Percentiles rank a stretch among this genome's conserved stretches.
These are phyloP conservation scores for Entomyzon cyanotis DNA, from an alignment of 2,113 vertebrate species.

Conservation along the genomic window DNA sequence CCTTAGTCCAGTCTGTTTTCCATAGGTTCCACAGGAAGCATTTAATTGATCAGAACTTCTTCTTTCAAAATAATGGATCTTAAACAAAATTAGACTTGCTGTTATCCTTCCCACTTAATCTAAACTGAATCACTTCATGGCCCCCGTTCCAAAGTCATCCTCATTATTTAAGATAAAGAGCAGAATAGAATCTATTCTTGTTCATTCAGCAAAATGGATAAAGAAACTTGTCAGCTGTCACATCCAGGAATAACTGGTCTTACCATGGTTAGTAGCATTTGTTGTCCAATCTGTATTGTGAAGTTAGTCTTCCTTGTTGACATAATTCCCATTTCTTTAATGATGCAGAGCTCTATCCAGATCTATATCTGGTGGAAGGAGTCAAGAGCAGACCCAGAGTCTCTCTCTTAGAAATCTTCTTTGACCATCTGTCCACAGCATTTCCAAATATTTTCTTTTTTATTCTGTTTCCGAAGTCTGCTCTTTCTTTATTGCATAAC, in stretches of 20 bases:
- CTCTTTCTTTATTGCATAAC: not conserved
- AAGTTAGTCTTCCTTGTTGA: not conserved
- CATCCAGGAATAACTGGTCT: slow-evolving; percentile 6
- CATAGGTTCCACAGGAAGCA: not conserved
- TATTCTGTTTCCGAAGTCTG: not conserved
- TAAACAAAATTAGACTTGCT: not conserved
- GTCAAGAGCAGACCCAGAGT: not conserved
- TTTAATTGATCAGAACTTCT: not conserved
- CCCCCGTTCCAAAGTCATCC: not conserved
- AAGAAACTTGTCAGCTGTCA: slow-evolving; percentile 12
- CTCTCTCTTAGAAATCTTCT: not conserved
- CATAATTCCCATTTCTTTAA: not conserved
- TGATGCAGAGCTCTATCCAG: not conserved
- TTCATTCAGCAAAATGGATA: not conserved
- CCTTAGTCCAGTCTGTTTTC: not conserved
- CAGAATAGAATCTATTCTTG: not conserved
- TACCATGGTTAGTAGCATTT: not conserved
- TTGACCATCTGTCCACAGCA: not conserved
- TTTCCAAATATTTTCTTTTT: not conserved
- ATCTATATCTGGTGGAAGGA: not conserved
- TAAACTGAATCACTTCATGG: not conserved
- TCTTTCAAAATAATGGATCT: not conserved
- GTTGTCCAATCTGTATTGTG: not conserved
- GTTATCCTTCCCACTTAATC: not conserved
- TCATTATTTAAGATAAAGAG: not conserved